A percentile compares a stretch with the other conserved stretches of the same genome.
These are phyloP conservation scores for Microcaecilia unicolor DNA, from an alignment of 2,797 vertebrate genomes.

Conservation along the genomic window DNA sequence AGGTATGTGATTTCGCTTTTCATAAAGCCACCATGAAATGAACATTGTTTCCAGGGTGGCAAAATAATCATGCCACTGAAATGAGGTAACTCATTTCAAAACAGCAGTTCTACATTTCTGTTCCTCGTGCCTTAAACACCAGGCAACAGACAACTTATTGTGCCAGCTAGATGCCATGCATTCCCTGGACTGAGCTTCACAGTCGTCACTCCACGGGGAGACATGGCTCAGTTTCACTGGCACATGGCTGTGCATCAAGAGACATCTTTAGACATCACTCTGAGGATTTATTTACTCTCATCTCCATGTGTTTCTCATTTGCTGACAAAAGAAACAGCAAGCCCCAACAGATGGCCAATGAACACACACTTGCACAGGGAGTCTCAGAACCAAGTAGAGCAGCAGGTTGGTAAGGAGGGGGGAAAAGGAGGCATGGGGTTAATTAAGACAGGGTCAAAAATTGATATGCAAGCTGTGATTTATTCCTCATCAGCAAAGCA, in stretches of 20 bases:
- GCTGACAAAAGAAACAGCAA: constrained; percentile 11
- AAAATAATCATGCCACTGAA: constrained; percentile 13
- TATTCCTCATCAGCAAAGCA: too few relatives aligned
- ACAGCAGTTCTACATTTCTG: constrained; percentile 12
- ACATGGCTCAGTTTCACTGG: neutral
- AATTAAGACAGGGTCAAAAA: too few relatives aligned
- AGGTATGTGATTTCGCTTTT: constrained; percentile 16
- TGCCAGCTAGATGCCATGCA: neutral
- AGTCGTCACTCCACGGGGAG: neutral
- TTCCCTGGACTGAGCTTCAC: too few relatives aligned
- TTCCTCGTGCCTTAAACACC: neutral
- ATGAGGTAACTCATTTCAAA: constrained; percentile 31
- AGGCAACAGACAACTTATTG: constrained; percentile 5
- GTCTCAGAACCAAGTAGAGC: too few relatives aligned
- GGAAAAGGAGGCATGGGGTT: too few relatives aligned
- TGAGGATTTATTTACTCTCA: constrained; percentile 1
- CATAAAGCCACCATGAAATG: constrained; percentile 25
- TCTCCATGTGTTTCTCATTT: neutral
- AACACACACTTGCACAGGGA: too few relatives aligned
- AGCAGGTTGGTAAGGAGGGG: too few relatives aligned
- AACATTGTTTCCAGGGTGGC: constrained; percentile 19
- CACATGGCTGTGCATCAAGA: neutral
- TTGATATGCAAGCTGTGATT: too few relatives aligned
- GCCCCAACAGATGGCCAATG: neutral
- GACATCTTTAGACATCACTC: neutral